Percentiles rank a stretch among this genome's conserved stretches.
phyloP scores from a whole-genome alignment of 1,140 invertebrate species.

The Spodoptera frugiperda region DNA sequence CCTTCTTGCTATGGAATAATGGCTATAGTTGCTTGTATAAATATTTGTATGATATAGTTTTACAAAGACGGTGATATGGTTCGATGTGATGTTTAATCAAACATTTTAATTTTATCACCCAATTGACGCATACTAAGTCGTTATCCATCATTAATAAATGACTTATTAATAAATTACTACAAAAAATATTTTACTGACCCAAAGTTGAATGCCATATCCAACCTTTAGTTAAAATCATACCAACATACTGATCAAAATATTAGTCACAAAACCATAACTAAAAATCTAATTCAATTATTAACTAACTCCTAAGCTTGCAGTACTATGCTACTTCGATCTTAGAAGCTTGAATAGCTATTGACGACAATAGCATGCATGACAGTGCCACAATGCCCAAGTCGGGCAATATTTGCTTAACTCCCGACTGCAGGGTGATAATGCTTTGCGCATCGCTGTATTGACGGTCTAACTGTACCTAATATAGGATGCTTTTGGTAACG shows the following conservation, averaged over 20 bases:
- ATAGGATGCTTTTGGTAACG: neutral
- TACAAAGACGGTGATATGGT: neutral
- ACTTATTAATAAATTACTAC: too few species aligned
- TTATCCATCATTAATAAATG: too few species aligned
- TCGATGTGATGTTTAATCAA: neutral
- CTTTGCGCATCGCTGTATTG: constrained; percentile 34
- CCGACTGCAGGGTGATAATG: constrained; percentile 45
- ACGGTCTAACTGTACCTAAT: constrained; percentile 15
- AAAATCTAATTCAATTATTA: neutral
- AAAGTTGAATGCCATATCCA: too few species aligned
- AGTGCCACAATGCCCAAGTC: constrained; percentile 49
- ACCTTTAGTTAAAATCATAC: too few species aligned
- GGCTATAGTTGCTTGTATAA: constrained; percentile 29
- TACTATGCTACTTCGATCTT: neutral
- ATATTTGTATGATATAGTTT: neutral
- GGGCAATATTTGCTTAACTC: constrained; percentile 57
- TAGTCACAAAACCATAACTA: too few species aligned
- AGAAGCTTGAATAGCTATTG: constrained; percentile 40
- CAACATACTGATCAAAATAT: too few species aligned
- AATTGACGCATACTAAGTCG: too few species aligned
- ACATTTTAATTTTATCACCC: too few species aligned
- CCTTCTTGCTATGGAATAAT: constrained; percentile 20
- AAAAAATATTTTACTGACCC: too few species aligned
- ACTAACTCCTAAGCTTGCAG: too few species aligned
- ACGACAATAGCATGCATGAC: constrained; percentile 48